A percentile compares a stretch with the other conserved stretches of the same genome.
Conservation (phyloP, 64 coral and sea anemone genomes). For the Montipora sp. region DNA sequence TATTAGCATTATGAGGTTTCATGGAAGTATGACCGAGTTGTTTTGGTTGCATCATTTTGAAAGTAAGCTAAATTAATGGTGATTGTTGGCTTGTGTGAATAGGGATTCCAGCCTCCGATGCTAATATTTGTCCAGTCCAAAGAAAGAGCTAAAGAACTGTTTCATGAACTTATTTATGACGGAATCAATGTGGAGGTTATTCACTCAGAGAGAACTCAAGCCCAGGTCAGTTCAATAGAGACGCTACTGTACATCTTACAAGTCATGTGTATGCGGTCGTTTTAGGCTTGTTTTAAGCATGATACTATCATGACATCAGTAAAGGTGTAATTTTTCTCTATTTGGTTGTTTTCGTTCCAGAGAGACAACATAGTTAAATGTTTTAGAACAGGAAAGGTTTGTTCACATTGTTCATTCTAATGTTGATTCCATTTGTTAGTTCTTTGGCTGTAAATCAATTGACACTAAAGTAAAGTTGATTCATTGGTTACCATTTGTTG, state of each 20-base stretch:
- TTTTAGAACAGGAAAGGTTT: conserved; percentile 95
- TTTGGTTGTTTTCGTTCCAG: conserved; percentile 26
- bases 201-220: conserved; percentile 96
- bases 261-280: no score
- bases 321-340: background rate
- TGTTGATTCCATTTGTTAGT: background rate
- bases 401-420: background rate
- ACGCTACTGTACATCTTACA: no score
- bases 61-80: no score
- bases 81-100: background rate
- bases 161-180: conserved; percentile 99
- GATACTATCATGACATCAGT: no score
- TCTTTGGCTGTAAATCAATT: background rate
- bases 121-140: conserved; percentile 97
- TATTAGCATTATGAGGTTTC: no score
- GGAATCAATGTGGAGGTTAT: conserved; percentile 99
- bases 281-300: no score
- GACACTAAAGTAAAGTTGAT: background rate
- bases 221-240: conserved; percentile 68
- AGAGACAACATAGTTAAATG: conserved; percentile 98
- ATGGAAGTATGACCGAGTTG: no score
- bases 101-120: conserved; percentile 97
- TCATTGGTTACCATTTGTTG: background rate
- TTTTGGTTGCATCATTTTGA: no score
- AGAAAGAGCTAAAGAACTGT: conserved; percentile 96